Percentiles rank a stretch among this genome's conserved stretches.
These are phyloP conservation scores for Cylas formicarius DNA, from an alignment of 1,140 invertebrate genomes.

Conservation along the genomic window DNA sequence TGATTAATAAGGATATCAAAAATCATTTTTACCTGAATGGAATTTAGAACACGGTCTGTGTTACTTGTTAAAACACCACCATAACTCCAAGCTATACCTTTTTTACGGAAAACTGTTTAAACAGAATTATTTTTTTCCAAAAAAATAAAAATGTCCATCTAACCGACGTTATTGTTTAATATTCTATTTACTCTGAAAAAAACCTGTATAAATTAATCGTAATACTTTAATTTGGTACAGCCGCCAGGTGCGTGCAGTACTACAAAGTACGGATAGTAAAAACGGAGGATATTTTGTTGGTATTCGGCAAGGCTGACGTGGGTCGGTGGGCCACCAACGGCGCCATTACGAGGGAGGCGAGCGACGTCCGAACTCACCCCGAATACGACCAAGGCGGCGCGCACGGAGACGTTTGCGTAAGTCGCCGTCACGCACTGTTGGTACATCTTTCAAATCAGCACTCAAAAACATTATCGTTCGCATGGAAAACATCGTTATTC, in stretches of 20 bases:
- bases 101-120: too few species aligned
- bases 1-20: background rate
- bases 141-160: background rate
- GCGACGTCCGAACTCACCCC: slow-evolving; percentile 36
- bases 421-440: too few species aligned
- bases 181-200: too few species aligned
- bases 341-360: slow-evolving; percentile 33
- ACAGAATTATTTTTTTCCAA: background rate
- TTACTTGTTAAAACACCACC: too few species aligned
- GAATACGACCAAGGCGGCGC: slow-evolving; percentile 35
- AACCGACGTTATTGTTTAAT: background rate
- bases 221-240: too few species aligned
- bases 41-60: too few species aligned
- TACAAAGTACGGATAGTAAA: slow-evolving; percentile 36
- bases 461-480: too few species aligned
- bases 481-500: too few species aligned
- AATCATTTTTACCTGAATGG: too few species aligned
- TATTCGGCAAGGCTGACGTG: slow-evolving; percentile 45
- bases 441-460: too few species aligned
- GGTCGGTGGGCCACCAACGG: slow-evolving; percentile 45
- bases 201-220: too few species aligned
- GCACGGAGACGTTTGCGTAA: slow-evolving; percentile 33
- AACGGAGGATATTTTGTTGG: slow-evolving; percentile 27
- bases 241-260: slow-evolving; percentile 45
- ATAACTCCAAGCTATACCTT: too few species aligned